Evolutionary conservation across 2,113 vertebrate genomes (phyloP).

Genomic region (Odontophorus gujanensis): DNA sequence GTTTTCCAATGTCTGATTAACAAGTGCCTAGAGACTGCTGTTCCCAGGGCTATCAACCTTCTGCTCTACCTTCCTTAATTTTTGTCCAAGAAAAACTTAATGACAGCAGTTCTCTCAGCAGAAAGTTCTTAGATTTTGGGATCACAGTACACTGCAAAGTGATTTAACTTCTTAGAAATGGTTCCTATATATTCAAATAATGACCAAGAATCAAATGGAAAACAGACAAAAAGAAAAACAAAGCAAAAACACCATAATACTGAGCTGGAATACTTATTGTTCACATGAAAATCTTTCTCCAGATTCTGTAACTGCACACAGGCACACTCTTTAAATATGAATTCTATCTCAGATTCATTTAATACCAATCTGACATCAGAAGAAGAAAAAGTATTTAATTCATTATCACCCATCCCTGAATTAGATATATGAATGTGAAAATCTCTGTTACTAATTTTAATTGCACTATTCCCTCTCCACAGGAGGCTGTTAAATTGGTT

Average conservation of each 20-base stretch:
- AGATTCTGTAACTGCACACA: neutral
- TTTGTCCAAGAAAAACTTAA: slow-evolving; percentile 60
- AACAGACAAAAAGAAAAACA: neutral
- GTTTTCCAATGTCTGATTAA: slow-evolving; percentile 70
- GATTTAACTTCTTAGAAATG: neutral
- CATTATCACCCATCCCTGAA: slow-evolving; percentile 81
- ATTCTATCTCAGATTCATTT: slow-evolving; percentile 67
- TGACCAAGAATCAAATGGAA: slow-evolving; percentile 15
- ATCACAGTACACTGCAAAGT: neutral
- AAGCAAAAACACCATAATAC: neutral
- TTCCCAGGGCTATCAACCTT: slow-evolving; percentile 57
- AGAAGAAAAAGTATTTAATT: slow-evolving; percentile 83
- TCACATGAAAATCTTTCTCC: neutral
- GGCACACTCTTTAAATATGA: slow-evolving; percentile 58
- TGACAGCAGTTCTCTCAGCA: neutral
- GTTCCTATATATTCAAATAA: neutral
- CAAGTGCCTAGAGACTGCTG: slow-evolving; percentile 62
- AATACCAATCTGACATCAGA: slow-evolving; percentile 76
- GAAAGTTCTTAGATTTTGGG: neutral
- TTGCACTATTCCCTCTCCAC: slow-evolving; percentile 84
- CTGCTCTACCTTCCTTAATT: slow-evolving; percentile 47
- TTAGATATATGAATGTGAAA: slow-evolving; percentile 83
- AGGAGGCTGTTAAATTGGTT: slow-evolving; percentile 85
- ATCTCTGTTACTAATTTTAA: slow-evolving; percentile 88
- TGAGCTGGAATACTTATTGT: neutral